phyloP scores from a whole-genome alignment of 2,797 vertebrate species.

The Erithacus rubecula region DNA sequence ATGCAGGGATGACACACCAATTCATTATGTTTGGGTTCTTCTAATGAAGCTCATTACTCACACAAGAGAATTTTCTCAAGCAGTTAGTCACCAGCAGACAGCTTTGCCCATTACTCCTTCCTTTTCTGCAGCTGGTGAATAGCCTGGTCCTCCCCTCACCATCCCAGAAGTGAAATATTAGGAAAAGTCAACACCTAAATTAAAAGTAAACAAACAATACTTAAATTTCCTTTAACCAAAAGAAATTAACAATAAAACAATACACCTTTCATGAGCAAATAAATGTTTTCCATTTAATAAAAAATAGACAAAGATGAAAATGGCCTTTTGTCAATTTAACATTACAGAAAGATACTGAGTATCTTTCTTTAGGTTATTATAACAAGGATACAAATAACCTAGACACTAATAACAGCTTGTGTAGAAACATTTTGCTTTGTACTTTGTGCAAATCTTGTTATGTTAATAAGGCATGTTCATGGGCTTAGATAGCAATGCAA shows the following conservation, averaged over 20 bases:
- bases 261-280: conserved; percentile 10
- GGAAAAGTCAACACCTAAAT: conserved; percentile 39
- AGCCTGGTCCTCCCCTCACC: not conserved
- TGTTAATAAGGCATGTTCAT: conserved; percentile 70
- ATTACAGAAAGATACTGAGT: not conserved
- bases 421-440: conserved; percentile 53
- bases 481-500: conserved; percentile 25
- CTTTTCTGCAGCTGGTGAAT: not conserved
- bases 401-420: conserved; percentile 52
- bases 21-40: conserved; percentile 40
- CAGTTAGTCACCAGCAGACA: conserved; percentile 42
- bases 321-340: conserved; percentile 38
- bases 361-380: conserved; percentile 52
- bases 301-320: not conserved
- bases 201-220: conserved; percentile 41
- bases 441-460: conserved; percentile 71
- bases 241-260: not conserved
- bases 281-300: conserved; percentile 23
- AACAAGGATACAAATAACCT: conserved; percentile 34
- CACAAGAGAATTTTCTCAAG: conserved; percentile 24
- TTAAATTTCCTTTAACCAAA: conserved; percentile 26
- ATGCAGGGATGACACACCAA: conserved; percentile 11
- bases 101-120: not conserved
- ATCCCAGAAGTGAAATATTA: conserved; percentile 47
- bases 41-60: conserved; percentile 64